phyloP scores from a whole-genome alignment of 2,113 vertebrate genomes.

The Xiphophorus maculatus region DNA sequence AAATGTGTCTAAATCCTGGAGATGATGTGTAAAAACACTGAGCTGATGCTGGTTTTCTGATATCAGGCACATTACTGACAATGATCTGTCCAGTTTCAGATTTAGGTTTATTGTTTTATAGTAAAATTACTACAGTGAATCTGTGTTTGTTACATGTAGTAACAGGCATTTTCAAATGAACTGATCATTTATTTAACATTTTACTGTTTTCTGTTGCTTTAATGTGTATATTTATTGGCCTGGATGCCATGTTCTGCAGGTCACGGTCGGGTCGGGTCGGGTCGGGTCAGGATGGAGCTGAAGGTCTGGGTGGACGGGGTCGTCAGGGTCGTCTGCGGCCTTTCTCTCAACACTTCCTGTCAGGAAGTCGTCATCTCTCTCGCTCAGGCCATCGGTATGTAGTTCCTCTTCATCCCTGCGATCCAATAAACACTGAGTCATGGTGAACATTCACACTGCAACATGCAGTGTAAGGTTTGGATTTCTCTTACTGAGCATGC shows the following conservation, averaged over 20 bases:
- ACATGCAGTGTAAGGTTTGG: too few relatives aligned
- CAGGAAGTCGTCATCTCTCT: slow-evolving; percentile 94
- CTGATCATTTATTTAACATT: not conserved
- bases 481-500: too few relatives aligned
- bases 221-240: not conserved
- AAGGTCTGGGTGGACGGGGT: slow-evolving; percentile 95
- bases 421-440: not conserved
- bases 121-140: not conserved
- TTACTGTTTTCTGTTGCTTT: not conserved
- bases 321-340: slow-evolving; percentile 89
- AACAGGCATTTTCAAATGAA: not conserved
- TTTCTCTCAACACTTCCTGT: slow-evolving; percentile 88
- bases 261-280: not conserved
- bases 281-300: slow-evolving; percentile 85
- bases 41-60: too few relatives aligned
- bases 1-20: too few relatives aligned
- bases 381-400: slow-evolving; percentile 89
- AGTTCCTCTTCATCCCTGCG: not conserved
- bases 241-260: not conserved
- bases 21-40: too few relatives aligned
- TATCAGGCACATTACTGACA: not conserved
- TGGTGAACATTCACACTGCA: too few relatives aligned
- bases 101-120: not conserved
- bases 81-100: not conserved
- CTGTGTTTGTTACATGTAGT: too few relatives aligned